Base-by-base conservation (phyloP, 2,797 vertebrate species). In the Crax fasciolata region DNA sequence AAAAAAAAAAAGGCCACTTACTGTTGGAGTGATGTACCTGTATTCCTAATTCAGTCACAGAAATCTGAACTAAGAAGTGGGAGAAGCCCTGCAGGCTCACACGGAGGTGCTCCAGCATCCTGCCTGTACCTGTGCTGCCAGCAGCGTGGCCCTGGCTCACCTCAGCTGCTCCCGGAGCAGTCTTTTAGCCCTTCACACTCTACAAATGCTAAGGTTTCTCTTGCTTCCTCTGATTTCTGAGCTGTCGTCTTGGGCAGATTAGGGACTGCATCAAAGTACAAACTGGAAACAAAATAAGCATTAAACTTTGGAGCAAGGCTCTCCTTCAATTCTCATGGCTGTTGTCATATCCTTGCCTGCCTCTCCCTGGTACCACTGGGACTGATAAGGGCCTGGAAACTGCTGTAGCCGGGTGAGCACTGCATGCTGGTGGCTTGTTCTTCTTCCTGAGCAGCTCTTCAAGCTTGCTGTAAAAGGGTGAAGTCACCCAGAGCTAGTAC, bases 251-350 rank as follows among this genome's bases (percentile, higher is more conserved):
- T 57, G 59, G 51, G 24, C 38, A 49, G 30, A 21, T 89, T 9
- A 70, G 35, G 28, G 35, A 32, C 65, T 78, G 28, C 54, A 44
- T 70, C 30, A 4, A 23, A 75, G 44, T 94, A 51, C 58, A 78
- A 68, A 54, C 30, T 16, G 11, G 25, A 61, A 52, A 63, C 30
- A 73, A 70, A 84, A 1, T 44, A 57, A 88, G 35, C 74, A 25
- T 88, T 88, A 52, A 48, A 75, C 73, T 78, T 81, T 55, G 89
- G 89, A 92, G 65, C 52, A 77, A 57, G 49, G 23, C 35, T 81
- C 0, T 0, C 25, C 39, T 75, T 85, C 58, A 10, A 0, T 72
- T 77, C 73, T 75, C 25, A 4, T 0, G 1, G 38, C 65, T 68
- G 19, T 78, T 93, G 74, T 58, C 54, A n/a, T 49, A 43, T 54